phyloP scores from a whole-genome alignment of 2,113 vertebrate species.

The Uria aalge region DNA sequence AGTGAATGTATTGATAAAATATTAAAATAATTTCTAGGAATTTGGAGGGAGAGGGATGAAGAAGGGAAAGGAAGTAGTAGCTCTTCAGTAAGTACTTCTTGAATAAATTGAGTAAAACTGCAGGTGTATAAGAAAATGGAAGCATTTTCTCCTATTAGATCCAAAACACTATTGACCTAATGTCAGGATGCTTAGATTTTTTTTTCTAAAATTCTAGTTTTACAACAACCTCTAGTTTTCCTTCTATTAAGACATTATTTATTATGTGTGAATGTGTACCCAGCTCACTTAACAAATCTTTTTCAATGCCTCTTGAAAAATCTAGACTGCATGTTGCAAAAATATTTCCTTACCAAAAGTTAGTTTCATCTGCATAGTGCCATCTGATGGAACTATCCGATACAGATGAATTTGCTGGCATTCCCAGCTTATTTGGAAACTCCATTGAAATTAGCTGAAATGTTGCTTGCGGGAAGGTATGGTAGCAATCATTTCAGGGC shows the following conservation, averaged over 20 bases:
- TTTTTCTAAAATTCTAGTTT: not conserved
- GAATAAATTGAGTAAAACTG: conserved; percentile 1
- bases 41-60: not conserved
- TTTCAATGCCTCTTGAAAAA: not conserved
- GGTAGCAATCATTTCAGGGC: not conserved
- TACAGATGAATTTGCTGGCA: not conserved
- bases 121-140: not conserved
- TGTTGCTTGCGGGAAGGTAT: not conserved
- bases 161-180: not conserved
- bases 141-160: not conserved
- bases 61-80: not conserved
- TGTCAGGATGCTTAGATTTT: not conserved
- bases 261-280: not conserved
- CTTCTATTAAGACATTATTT: not conserved
- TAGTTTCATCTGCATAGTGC: not conserved
- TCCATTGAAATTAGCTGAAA: not conserved
- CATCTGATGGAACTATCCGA: not conserved
- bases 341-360: not conserved
- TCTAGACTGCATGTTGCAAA: not conserved
- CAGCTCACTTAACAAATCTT: not conserved
- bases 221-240: not conserved
- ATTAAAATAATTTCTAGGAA: not conserved
- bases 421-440: not conserved
- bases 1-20: not conserved
- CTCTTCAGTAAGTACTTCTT: not conserved